Evolutionary conservation across 2,888 invertebrate species (phyloP), one percentile per base, ranked within the genome.

Genomic region (Tromatobia lineatoria): DNA sequence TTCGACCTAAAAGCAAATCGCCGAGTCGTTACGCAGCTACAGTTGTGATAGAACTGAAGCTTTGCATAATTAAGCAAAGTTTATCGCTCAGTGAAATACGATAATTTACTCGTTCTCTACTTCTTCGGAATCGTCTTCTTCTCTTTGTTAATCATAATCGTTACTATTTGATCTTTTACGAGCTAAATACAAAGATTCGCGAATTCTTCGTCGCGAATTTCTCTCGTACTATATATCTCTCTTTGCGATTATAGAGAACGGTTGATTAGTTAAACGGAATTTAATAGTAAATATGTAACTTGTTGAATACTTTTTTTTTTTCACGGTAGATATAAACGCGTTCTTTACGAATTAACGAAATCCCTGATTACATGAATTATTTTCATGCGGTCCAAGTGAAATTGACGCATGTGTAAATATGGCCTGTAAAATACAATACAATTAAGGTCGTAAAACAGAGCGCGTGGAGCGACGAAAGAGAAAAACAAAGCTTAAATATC

Each of bases 361-460:
- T 59, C 10, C 20, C 1, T 18, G 45, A 59, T 54, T 11, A 45
- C 64, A 50, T 50, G 3, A 38, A 25, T 23, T 54, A 69, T 73
- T 52, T 76, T 42, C 45, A 61, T 57, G 57, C 25, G 57, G 3
- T 61, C 29, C 34, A 15, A 45, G 45, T 34, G 29, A 64, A 74
- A 59, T 64, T 18, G 70, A 71, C 38, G 34, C 74, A 34, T 52
- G 54, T 85, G 81, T 82, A 85, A 70, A 85, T 85, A 85, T 74
- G 75, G 57, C 74, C 11, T 75, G 64, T 70, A 71, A 77, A 64
- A 78, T 75, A 71, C 64, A 69, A 54, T 67, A 29, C 20, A 66
- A 61, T 61, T 57, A 57, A 25, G 15, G 15, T 57, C 57, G 57
- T 25, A 13, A 57, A 57, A 57, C 15, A 57, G 25, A 57, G 23